Evolutionary conservation across 2,888 invertebrate species (phyloP).

Genomic region (Epiblema foenella): DNA sequence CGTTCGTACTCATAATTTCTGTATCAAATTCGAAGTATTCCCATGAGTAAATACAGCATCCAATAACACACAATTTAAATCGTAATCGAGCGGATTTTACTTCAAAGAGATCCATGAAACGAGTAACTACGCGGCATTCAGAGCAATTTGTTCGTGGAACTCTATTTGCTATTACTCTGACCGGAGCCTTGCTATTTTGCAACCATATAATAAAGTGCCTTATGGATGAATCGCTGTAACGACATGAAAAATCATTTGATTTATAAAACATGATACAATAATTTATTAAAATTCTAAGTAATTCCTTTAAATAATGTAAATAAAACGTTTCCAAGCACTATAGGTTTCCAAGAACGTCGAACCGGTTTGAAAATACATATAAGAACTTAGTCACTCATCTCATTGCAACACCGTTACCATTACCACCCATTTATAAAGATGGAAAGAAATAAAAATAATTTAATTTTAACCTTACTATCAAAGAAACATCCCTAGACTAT

Average conservation of each 20-base stretch:
- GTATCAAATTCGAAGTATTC: neutral
- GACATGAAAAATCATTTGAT: neutral
- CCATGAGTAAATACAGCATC: neutral
- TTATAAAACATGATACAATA: neutral
- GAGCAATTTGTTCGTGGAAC: conserved; percentile 13
- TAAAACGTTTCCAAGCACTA: too few relatives aligned
- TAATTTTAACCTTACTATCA: conserved; percentile 6
- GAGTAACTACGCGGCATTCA: conserved; percentile 20
- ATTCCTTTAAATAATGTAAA: too few relatives aligned
- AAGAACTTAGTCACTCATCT: neutral
- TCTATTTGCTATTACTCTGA: conserved; percentile 7
- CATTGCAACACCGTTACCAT: neutral
- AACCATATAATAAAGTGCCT: neutral
- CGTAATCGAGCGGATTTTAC: neutral
- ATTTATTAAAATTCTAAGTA: too few relatives aligned
- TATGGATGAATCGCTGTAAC: neutral
- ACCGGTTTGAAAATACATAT: neutral
- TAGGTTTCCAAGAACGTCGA: neutral
- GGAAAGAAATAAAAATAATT: neutral
- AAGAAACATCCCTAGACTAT: conserved; percentile 10
- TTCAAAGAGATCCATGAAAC: conserved; percentile 13
- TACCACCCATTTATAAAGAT: neutral
- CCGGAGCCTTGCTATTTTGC: conserved; percentile 3
- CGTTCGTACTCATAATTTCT: neutral
- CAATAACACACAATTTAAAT: neutral